Evolutionary conservation across 2,888 invertebrate species (phyloP), one percentile per base, ranked within the genome.

Genomic region (Ectemnius continuus): DNA sequence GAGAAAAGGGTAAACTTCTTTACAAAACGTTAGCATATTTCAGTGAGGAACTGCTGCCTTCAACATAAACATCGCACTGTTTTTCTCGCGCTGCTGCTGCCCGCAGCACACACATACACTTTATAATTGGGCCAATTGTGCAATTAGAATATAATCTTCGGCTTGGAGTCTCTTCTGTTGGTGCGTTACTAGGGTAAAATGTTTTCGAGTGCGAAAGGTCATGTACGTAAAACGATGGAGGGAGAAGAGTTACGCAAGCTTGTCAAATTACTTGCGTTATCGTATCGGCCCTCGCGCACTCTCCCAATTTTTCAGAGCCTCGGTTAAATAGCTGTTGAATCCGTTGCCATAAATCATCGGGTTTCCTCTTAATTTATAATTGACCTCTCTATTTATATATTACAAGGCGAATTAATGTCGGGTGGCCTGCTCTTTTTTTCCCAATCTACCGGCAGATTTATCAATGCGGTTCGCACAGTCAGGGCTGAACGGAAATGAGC

Each of bases 291-390:
- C 16, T 52, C 8, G 8, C 36, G 11, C 36, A 8, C 6, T 36
- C 36, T 52, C n/a, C 16, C 52, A 52, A 52, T 52, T 52, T 13
- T 52, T 16, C 4, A 47, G n/a, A 14, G 47, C n/a, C 6, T 14
- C 52, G 5, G 4, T 11, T 52, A 52, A 52, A 14, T 16, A 16
- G 5, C 52, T 14, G n/a, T 5, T 14, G 5, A 14, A 52, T 52
- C 16, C 16, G 16, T 0, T n/a, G n/a, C 16, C 52, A 52, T 52
- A 52, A 14, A 52, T 52, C 52, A 52, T 14, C 14, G 52, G 16
- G 5, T 5, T 13, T 52, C 64, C 61, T 23, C 60, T 75, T 72
- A 75, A 76, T 76, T 76, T 75, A 75, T 72, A 76, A 76, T 76
- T 72, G 75, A 62, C 67, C 66, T 45, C 36, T 26, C 67, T 63